phyloP scores from a whole-genome alignment of 2,113 vertebrate species.

The Petrocephalus zakoni region DNA sequence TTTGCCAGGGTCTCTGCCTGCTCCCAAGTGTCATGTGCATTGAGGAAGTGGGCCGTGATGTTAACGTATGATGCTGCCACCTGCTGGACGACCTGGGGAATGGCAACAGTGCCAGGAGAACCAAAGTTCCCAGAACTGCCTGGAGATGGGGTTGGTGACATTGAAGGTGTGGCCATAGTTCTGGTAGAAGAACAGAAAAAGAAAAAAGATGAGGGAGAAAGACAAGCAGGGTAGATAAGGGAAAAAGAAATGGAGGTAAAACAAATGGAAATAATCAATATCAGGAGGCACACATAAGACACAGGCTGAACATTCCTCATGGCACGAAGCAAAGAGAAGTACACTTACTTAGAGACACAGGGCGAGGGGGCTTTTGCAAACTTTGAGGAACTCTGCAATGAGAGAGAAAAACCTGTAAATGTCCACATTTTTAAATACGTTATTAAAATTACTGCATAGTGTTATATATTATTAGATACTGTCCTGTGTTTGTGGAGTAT shows the following conservation, averaged over 20 bases:
- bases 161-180: conserved; percentile 66
- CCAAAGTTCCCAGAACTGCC: conserved; percentile 59
- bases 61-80: conserved; percentile 77
- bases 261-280: too few species aligned
- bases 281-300: not conserved
- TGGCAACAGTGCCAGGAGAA: conserved; percentile 46
- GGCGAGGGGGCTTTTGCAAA: conserved; percentile 63
- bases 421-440: not conserved
- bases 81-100: conserved; percentile 71
- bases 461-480: not conserved
- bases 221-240: not conserved
- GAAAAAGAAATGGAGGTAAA: not conserved
- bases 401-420: conserved; percentile 23
- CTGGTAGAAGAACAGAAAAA: conserved; percentile 42
- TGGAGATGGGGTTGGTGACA: conserved; percentile 70
- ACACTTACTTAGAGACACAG: conserved; percentile 66
- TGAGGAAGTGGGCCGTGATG: conserved; percentile 80
- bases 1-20: conserved; percentile 70
- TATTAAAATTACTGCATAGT: not conserved
- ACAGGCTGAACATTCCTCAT: not conserved
- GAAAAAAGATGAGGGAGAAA: not conserved
- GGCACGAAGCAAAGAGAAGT: not conserved
- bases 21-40: conserved; percentile 82
- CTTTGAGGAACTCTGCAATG: conserved; percentile 67
- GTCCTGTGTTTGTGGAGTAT: not conserved